phyloP scores from a whole-genome alignment of 2,888 invertebrate species.

The Eristalinus aeneus region DNA sequence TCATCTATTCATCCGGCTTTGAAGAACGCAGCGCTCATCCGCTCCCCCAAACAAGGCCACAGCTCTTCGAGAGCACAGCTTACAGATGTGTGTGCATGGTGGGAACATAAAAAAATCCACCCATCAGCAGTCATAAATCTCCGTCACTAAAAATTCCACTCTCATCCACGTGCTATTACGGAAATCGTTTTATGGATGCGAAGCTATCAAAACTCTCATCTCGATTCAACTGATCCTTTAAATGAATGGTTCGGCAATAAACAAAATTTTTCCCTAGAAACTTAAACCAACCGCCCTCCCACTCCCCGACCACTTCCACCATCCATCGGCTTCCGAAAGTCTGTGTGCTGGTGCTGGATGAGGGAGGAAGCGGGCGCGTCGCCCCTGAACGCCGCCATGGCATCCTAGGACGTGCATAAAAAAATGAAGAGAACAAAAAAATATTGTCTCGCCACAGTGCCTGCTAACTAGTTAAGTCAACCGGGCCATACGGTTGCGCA shows the following conservation, averaged over 20 bases:
- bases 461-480: neutral
- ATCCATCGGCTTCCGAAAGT: neutral
- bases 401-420: neutral
- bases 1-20: neutral
- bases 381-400: neutral
- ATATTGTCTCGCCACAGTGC: slow-evolving; percentile 1
- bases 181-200: slow-evolving; percentile 49
- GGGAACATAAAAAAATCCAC: neutral
- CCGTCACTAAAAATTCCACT: slow-evolving; percentile 3
- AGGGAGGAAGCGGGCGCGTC: neutral
- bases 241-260: slow-evolving; percentile 34
- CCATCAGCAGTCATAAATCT: slow-evolving; percentile 1
- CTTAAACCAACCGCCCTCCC: neutral
- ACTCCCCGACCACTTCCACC: neutral
- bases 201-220: slow-evolving; percentile 57
- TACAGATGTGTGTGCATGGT: neutral
- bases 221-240: slow-evolving; percentile 36
- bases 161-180: slow-evolving; percentile 6
- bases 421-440: neutral
- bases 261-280: slow-evolving; percentile 31
- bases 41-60: neutral
- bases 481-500: neutral
- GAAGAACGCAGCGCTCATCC: neutral
- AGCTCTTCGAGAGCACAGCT: neutral
- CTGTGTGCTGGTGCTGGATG: neutral